A percentile compares a stretch with the other conserved stretches of the same genome.
phyloP scores from a whole-genome alignment of 64 coral and sea anemone species.

The Stylophora pistillata region DNA sequence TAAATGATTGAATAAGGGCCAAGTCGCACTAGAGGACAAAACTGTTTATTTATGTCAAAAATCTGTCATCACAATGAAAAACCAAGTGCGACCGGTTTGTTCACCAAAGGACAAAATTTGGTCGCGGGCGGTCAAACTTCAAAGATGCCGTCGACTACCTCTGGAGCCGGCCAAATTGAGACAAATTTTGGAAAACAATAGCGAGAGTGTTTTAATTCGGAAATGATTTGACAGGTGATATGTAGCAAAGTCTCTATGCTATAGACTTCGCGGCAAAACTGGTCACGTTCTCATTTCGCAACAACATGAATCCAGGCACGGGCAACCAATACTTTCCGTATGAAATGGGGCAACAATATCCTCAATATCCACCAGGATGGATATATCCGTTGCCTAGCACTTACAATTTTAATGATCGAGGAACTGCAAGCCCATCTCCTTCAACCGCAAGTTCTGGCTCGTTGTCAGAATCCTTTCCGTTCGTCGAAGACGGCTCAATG shows the following conservation, averaged over 20 bases:
- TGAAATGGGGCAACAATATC: too few species aligned
- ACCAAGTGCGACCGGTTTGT: slow-evolving; percentile 33
- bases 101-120: slow-evolving; percentile 28
- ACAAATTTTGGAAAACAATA: slow-evolving; percentile 26
- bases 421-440: too few species aligned
- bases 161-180: slow-evolving; percentile 20
- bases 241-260: slow-evolving; percentile 14
- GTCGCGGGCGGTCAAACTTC: slow-evolving; percentile 22
- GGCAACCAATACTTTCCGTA: not conserved
- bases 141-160: slow-evolving; percentile 25
- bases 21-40: slow-evolving; percentile 44
- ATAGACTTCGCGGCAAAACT: slow-evolving; percentile 12
- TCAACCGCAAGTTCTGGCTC: too few species aligned
- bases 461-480: too few species aligned
- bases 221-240: slow-evolving; percentile 35
- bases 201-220: slow-evolving; percentile 9
- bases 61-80: slow-evolving; percentile 54
- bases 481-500: too few species aligned
- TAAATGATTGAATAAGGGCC: too few species aligned
- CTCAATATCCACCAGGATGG: too few species aligned
- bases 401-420: too few species aligned
- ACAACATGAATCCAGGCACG: slow-evolving; percentile 10
- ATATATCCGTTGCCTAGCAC: too few species aligned
- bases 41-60: slow-evolving; percentile 44
- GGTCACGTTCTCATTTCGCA: slow-evolving; percentile 22